Percentiles rank a stretch among this genome's conserved stretches.
Conservation (phyloP, 2,113 vertebrate genomes). For the Podocnemis expansa region DNA sequence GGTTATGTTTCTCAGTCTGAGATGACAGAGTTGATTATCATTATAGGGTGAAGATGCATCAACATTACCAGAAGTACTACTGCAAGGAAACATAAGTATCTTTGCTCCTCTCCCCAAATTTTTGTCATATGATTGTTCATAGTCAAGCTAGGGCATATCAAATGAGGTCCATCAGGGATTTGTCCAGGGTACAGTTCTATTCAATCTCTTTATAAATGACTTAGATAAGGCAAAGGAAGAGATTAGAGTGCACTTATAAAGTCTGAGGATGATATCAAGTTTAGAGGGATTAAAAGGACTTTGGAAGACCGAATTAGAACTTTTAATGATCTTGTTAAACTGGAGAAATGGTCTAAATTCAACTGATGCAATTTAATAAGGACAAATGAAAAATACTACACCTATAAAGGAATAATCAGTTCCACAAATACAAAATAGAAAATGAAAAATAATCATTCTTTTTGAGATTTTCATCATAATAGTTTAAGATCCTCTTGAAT, state of each 20-base stretch:
- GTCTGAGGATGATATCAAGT: not conserved
- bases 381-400: too few species aligned
- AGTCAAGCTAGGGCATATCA: too few species aligned
- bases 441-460: not conserved
- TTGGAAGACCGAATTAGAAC: not conserved
- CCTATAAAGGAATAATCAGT: too few species aligned
- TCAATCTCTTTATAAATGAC: too few species aligned
- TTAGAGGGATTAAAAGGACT: not conserved
- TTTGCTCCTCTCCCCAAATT: not conserved
- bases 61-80: not conserved
- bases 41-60: not conserved
- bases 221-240: not conserved
- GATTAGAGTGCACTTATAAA: not conserved
- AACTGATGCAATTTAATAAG: too few species aligned
- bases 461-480: not conserved
- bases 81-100: not conserved
- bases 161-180: too few species aligned
- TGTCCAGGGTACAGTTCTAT: too few species aligned
- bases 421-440: too few species aligned
- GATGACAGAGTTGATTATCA: not conserved
- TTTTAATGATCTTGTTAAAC: too few species aligned
- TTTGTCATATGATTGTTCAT: not conserved
- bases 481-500: not conserved
- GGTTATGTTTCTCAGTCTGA: accelerated
- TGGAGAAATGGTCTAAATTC: too few species aligned